A percentile compares a stretch with the other conserved stretches of the same genome.
Conservation (phyloP, 2,113 vertebrate species). For the Delphinapterus leucas region DNA sequence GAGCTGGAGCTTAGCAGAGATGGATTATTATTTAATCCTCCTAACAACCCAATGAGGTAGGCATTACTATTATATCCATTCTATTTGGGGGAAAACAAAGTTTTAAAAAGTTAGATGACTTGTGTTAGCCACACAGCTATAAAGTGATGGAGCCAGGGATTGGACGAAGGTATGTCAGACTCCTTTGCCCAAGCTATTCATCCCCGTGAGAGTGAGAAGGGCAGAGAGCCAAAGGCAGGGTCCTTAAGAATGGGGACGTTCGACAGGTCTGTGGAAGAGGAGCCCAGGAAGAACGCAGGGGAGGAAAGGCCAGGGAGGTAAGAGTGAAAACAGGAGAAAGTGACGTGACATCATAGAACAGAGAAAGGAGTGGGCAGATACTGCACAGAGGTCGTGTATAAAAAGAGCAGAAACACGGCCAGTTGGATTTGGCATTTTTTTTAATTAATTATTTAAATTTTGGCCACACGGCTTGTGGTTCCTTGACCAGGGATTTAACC, state of each 20-base stretch:
- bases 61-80: not conserved
- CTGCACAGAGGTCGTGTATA: not conserved
- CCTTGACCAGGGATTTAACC: too few species aligned
- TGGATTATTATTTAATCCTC: constrained; percentile 21
- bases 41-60: not conserved
- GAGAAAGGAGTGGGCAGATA: not conserved
- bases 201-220: not conserved
- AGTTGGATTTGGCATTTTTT: not conserved
- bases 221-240: not conserved
- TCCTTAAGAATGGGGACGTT: not conserved
- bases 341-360: not conserved
- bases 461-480: too few species aligned
- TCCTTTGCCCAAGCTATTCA: not conserved
- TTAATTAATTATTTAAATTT: too few species aligned
- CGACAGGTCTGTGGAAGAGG: not conserved
- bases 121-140: not conserved
- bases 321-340: not conserved
- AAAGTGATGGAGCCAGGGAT: not conserved
- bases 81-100: not conserved
- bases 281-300: not conserved
- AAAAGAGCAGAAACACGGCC: not conserved
- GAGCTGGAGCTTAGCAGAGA: not conserved
- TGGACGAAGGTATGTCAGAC: not conserved
- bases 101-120: not conserved
- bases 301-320: not conserved